Evolutionary conservation across 92 coral and sea anemone genomes (phyloP), one percentile per base, ranked within the genome.

Genomic region (Phenganax stokvisi): DNA sequence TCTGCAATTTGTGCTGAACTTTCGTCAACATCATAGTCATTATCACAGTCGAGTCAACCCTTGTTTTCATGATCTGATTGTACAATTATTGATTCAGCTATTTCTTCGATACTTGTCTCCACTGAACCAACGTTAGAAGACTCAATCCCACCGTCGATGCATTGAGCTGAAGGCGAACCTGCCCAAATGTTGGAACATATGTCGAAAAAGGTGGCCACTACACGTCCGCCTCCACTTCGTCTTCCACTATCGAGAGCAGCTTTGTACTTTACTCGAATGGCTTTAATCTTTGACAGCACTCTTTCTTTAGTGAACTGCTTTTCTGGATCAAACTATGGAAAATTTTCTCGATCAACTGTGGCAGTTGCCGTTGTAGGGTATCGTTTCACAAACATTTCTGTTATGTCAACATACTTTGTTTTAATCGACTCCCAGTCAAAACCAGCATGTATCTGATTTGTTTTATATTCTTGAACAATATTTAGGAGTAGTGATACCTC

Each of bases 31-130:
- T 29, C 72, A 30, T 66, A 0, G 72, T 66, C 72, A 66, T 27
- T 13, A 37, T 37, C 47, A 37, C 47, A 37, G 51, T 61, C 72
- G 31, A 17, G 47, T 51, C 5, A 79, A 27, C 74, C 29, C 37
- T 55, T 60, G 16, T 60, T 78, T 28, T 78, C 82, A 68, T 72
- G 72, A 55, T 75, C 77, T 79, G 73, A 85, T 64, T 84, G 84
- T 53, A 79, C 87, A 87, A 82, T 84, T 71, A 82, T 77, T 84
- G 85, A 87, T 83, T 87, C 89, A 71, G 89, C 87, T 87, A 81
- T 71, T 58, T 85, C 88, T 80, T 85, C 90, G 81, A 89, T 80
- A 75, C 81, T 80, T 74, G 69, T 85, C 76, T 81, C 86, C 63
- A 85, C 82, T 76, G 89, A 86, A 81, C 88, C 67, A 61, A 12